Percentiles rank a stretch among this genome's conserved stretches.
These are phyloP conservation scores for Pyrochroa serraticornis DNA, from an alignment of 2,888 invertebrate species.

Conservation along the genomic window DNA sequence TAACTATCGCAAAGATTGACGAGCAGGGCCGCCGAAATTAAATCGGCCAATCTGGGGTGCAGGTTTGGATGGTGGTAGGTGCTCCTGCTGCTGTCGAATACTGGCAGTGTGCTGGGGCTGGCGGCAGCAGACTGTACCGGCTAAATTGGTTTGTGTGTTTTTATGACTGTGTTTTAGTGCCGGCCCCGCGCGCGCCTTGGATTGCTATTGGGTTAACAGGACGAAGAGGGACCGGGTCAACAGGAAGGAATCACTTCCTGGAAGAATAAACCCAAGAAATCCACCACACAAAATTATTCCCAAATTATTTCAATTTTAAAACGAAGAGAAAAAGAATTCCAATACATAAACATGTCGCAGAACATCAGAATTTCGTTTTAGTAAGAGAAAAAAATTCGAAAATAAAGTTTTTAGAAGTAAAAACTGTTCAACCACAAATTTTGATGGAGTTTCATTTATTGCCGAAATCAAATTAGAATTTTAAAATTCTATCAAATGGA, in stretches of 20 bases:
- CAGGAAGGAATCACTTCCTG: constrained; percentile 33
- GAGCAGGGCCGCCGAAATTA: constrained; percentile 54
- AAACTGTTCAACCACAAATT: no score
- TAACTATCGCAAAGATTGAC: constrained; percentile 55
- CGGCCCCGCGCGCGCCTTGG: constrained; percentile 57
- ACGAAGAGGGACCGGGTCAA: constrained; percentile 52
- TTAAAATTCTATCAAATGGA: no score
- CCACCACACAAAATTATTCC: no score
- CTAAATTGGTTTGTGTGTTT: constrained; percentile 62
- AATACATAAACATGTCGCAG: no score
- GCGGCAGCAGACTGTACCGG: constrained; percentile 57
- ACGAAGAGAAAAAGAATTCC: no score
- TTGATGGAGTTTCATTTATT: no score
- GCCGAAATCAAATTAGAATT: no score
- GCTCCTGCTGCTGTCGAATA: constrained; percentile 23
- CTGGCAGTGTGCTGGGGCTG: constrained; percentile 23
- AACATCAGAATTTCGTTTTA: no score
- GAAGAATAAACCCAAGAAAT: neutral
- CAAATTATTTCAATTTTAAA: no score
- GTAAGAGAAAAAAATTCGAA: no score
- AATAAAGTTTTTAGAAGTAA: no score
- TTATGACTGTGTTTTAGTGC: constrained; percentile 61
- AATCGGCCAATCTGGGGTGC: constrained; percentile 51
- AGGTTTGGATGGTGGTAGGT: constrained; percentile 32
- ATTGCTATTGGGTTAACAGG: constrained; percentile 59